phyloP scores from a whole-genome alignment of 2,797 vertebrate species.

The Huso huso region DNA sequence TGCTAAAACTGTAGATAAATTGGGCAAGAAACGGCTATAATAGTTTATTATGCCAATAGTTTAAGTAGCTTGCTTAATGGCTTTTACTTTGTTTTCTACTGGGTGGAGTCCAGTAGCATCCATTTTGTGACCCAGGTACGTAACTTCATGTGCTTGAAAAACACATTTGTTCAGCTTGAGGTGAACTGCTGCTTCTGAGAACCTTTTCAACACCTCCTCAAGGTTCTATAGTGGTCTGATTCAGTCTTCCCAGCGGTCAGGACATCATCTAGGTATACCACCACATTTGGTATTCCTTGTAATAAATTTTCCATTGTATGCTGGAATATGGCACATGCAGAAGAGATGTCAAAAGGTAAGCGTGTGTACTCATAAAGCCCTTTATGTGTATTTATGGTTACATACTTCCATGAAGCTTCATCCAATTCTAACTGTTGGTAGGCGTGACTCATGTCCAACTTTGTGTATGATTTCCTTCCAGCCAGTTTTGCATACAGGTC shows the following conservation, averaged over 20 bases:
- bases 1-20: neutral
- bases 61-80: neutral
- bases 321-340: neutral
- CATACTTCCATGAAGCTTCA: neutral
- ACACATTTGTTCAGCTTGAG: neutral
- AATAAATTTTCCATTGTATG: neutral
- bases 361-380: neutral
- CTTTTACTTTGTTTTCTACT: no score
- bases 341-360: neutral
- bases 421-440: neutral
- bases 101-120: neutral
- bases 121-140: neutral
- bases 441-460: neutral
- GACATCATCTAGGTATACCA: neutral
- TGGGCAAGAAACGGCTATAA: neutral
- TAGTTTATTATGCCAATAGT: conserved; percentile 7
- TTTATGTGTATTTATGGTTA: no score
- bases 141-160: neutral
- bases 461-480: neutral
- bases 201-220: neutral
- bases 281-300: neutral
- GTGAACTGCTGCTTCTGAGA: neutral
- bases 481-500: neutral
- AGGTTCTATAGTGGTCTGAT: neutral
- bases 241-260: neutral